Evolutionary conservation across 1,140 invertebrate genomes (phyloP).

Genomic region (Zaprionus taronus): DNA sequence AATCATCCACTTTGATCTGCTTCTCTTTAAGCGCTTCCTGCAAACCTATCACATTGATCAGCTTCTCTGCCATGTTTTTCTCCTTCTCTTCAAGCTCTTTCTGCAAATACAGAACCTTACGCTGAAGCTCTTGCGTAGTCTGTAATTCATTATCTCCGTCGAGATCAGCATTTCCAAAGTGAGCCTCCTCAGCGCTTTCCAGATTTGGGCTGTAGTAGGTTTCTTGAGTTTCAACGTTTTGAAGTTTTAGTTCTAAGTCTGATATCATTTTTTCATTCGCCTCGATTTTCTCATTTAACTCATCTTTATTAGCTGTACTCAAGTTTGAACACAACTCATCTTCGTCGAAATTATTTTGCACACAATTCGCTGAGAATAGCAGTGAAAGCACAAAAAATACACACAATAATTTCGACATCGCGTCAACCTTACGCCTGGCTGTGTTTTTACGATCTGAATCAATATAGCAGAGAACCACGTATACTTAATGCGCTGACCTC

Average conservation of each 20-base stretch:
- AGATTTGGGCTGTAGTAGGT: too few species aligned
- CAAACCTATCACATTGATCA: too few species aligned
- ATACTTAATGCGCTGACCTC: background rate
- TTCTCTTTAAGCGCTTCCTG: too few species aligned
- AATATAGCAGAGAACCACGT: background rate
- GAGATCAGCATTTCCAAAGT: too few species aligned
- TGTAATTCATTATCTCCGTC: background rate
- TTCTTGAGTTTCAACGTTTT: too few species aligned
- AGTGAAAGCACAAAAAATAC: background rate
- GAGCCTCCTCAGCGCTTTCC: too few species aligned
- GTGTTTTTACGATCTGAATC: background rate
- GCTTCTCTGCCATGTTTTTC: too few species aligned
- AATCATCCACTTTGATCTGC: too few species aligned
- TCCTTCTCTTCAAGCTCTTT: background rate
- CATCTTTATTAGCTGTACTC: too few species aligned
- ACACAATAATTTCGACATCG: background rate
- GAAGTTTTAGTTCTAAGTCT: background rate
- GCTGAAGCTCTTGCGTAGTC: background rate
- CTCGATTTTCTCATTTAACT: background rate
- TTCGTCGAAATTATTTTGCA: background rate
- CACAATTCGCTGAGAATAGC: background rate
- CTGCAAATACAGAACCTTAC: background rate
- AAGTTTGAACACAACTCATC: background rate
- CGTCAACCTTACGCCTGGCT: background rate
- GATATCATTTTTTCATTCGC: background rate